phyloP scores from a whole-genome alignment of 2,113 vertebrate genomes.

The Aldabrachelys gigantea region DNA sequence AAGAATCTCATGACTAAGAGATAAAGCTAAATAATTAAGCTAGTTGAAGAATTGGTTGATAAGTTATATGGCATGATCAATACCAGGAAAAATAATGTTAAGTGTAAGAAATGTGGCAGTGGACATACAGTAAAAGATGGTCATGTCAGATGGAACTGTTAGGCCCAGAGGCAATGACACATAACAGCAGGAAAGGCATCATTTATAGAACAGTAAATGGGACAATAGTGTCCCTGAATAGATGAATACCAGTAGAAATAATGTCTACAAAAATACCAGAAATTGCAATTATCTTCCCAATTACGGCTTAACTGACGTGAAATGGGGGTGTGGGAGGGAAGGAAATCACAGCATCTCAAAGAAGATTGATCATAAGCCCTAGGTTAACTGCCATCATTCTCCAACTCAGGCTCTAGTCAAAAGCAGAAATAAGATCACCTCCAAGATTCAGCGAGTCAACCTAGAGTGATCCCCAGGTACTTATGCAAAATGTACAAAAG shows the following conservation, averaged over 20 bases:
- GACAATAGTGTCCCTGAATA: neutral
- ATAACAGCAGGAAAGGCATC: neutral
- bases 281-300: neutral
- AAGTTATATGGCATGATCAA: neutral
- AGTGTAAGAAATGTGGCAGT: neutral
- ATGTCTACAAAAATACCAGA: neutral
- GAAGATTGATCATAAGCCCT: neutral
- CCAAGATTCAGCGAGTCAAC: neutral
- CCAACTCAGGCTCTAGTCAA: neutral
- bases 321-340: neutral
- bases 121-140: neutral
- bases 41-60: neutral
- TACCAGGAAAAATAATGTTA: neutral
- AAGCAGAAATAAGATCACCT: neutral
- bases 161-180: neutral
- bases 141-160: neutral
- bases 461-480: neutral
- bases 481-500: neutral
- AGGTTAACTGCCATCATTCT: neutral
- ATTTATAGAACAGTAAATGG: neutral
- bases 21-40: neutral
- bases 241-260: neutral
- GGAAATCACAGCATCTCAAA: neutral
- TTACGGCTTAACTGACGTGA: neutral
- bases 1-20: neutral